These are phyloP conservation scores for Sepiola atlantica DNA, from an alignment of 2,888 invertebrate genomes.

Conservation along the genomic window DNA sequence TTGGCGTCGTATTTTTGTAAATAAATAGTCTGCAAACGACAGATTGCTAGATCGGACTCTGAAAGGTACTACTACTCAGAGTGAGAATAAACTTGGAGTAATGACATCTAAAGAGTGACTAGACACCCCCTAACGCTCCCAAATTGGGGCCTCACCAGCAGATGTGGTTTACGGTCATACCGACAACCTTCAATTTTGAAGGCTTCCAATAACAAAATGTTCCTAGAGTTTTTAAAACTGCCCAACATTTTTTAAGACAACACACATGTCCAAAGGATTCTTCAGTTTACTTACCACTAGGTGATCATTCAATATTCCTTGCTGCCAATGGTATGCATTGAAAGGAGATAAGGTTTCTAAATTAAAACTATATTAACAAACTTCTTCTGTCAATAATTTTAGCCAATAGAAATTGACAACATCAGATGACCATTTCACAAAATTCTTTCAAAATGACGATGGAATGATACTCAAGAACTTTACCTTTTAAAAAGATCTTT, in stretches of 20 bases:
- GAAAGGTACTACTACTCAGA: no score
- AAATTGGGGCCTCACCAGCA: no score
- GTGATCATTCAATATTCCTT: background rate
- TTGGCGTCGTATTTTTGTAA: no score
- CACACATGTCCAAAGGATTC: background rate
- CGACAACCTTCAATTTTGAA: background rate
- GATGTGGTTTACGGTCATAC: no score
- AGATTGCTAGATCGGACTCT: no score
- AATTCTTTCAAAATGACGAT: background rate
- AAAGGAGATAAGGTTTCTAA: slow-evolving; percentile 8
- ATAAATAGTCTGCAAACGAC: no score
- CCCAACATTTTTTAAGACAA: background rate
- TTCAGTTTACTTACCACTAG: background rate
- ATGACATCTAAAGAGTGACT: no score
- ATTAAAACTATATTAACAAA: background rate
- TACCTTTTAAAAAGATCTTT: background rate
- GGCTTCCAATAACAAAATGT: background rate
- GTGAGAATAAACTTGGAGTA: no score
- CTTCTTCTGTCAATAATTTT: slow-evolving; percentile 20
- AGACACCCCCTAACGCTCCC: no score
- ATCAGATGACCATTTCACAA: background rate
- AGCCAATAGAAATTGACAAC: background rate
- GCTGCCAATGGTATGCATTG: slow-evolving; percentile 5
- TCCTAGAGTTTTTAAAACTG: background rate
- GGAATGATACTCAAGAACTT: background rate